Evolutionary conservation across 2,888 invertebrate genomes (phyloP).

Genomic region (Yponomeuta plumbellus): DNA sequence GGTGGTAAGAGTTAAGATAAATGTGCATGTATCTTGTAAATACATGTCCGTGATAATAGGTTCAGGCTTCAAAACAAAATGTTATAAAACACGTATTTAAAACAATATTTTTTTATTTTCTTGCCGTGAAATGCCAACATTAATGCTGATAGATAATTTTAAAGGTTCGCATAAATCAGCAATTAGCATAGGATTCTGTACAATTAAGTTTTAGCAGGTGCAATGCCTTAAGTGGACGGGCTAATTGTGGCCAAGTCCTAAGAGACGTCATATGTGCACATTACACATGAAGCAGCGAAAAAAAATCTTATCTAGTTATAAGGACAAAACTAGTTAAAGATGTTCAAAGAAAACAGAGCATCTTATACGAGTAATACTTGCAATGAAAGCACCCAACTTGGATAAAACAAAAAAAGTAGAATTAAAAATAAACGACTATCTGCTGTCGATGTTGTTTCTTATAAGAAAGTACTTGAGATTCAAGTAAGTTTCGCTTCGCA

Average conservation of each 20-base stretch:
- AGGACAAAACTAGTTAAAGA: conserved; percentile 36
- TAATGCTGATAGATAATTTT: not conserved
- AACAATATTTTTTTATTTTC: too few relatives aligned
- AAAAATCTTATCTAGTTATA: conserved; percentile 43
- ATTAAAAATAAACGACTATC: not conserved
- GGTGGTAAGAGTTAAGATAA: too few relatives aligned
- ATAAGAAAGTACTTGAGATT: not conserved
- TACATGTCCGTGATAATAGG: too few relatives aligned
- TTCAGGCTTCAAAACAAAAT: not conserved
- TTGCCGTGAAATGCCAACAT: too few relatives aligned
- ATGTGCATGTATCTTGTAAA: too few relatives aligned
- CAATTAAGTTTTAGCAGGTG: conserved; percentile 65
- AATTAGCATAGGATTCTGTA: conserved; percentile 46
- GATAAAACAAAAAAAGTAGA: not conserved
- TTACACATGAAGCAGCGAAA: conserved; percentile 44
- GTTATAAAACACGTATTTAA: too few relatives aligned
- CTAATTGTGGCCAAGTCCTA: conserved; percentile 47
- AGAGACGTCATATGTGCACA: conserved; percentile 48
- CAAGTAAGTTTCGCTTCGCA: not conserved
- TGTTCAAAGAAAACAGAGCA: not conserved
- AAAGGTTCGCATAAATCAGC: conserved; percentile 29
- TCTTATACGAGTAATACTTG: not conserved
- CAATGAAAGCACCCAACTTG: not conserved
- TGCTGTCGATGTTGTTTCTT: not conserved
- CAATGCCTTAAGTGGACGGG: conserved; percentile 51